A percentile compares a stretch with the other conserved stretches of the same genome.
These are phyloP conservation scores for Phallusia fumigata DNA, from an alignment of 23 tunicate species.

Conservation along the genomic window DNA sequence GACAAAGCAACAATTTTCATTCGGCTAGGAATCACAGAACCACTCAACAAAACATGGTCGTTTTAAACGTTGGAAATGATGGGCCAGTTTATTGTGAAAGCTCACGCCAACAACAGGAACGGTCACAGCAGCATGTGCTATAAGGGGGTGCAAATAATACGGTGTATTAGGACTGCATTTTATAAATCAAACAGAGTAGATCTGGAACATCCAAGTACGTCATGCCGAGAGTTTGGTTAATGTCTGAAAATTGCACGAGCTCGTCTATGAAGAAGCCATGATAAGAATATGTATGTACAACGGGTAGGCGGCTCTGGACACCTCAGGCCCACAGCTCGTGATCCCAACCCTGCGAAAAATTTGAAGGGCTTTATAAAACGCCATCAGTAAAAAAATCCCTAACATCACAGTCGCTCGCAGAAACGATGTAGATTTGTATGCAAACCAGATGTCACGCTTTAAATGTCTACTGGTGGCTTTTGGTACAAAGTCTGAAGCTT, in stretches of 20 bases:
- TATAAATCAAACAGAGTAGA: neutral
- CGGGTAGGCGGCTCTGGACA: neutral
- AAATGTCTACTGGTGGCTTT: too few species aligned
- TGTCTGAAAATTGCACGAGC: neutral
- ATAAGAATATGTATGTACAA: neutral
- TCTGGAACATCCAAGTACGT: neutral
- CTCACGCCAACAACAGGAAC: too few species aligned
- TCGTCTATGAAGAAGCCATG: neutral
- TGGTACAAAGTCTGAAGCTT: too few species aligned
- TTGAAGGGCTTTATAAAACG: neutral
- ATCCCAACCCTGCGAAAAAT: conserved; percentile 29
- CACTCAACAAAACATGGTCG: too few species aligned
- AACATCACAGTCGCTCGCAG: too few species aligned
- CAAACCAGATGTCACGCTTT: too few species aligned
- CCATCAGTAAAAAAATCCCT: neutral
- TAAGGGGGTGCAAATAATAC: neutral
- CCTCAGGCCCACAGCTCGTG: conserved; percentile 28
- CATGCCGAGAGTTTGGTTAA: neutral
- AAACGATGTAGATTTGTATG: too few species aligned
- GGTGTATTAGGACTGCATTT: neutral
- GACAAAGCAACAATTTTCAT: too few species aligned
- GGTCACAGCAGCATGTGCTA: neutral
- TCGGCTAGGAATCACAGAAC: too few species aligned
- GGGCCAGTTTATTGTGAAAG: too few species aligned
- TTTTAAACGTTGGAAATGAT: too few species aligned